Percentiles rank a stretch among this genome's conserved stretches.
phyloP scores from a whole-genome alignment of 2,888 invertebrate species.

The Chrysolina haemoptera region DNA sequence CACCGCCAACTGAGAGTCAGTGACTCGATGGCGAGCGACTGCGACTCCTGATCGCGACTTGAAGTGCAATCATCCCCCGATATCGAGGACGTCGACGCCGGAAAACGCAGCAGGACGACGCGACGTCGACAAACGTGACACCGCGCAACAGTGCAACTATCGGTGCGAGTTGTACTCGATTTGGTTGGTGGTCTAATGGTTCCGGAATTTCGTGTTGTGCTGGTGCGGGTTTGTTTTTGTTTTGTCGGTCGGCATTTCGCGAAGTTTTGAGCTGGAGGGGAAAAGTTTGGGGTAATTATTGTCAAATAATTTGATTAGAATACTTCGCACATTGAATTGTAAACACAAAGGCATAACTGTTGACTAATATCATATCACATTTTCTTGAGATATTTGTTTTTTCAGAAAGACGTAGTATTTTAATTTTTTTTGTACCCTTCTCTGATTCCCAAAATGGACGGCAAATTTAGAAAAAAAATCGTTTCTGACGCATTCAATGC shows the following conservation, averaged over 20 bases:
- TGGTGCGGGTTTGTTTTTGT: constrained; percentile 13
- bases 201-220: background rate
- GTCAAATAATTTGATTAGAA: too few relatives aligned
- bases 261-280: background rate
- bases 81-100: constrained; percentile 31
- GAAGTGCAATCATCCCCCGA: constrained; percentile 34
- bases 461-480: too few relatives aligned
- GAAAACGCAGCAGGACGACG: constrained; percentile 35
- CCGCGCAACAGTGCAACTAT: constrained; percentile 35
- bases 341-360: too few relatives aligned
- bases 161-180: constrained; percentile 18
- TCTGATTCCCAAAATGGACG: too few relatives aligned
- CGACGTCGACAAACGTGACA: constrained; percentile 29
- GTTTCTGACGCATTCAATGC: too few relatives aligned
- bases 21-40: constrained; percentile 62
- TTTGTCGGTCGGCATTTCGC: background rate
- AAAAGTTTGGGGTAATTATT: too few relatives aligned
- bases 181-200: background rate
- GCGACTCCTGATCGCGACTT: constrained; percentile 49
- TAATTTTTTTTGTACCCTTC: too few relatives aligned
- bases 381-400: too few relatives aligned
- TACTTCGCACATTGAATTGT: too few relatives aligned
- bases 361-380: too few relatives aligned
- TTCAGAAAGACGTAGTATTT: too few relatives aligned
- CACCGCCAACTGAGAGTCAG: constrained; percentile 59